Evolutionary conservation across 2,113 vertebrate genomes (phyloP), one percentile per base, ranked within the genome.

Genomic region (Lagopus muta): DNA sequence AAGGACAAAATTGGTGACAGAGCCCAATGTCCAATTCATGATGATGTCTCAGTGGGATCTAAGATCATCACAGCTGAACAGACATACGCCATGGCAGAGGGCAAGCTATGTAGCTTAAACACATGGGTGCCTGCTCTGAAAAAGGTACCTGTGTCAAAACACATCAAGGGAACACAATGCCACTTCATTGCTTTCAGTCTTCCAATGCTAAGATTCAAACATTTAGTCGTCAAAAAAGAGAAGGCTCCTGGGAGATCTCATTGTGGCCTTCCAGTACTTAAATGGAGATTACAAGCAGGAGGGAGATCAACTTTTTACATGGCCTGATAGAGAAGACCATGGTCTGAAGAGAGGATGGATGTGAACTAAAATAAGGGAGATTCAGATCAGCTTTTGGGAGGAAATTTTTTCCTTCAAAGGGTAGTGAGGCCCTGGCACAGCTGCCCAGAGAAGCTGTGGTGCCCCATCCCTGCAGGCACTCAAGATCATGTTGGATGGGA

Each of bases 71-170:
- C 28, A 54, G 27, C 30, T 25, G 25, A 47, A 54, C 24, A 42
- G 28, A 20, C 15, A 16, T n/a, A 52, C 13, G 5, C 13, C 32
- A 25, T 0, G 55, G 21, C 15, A 55, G 74, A 85, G 22, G 13
- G 21, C 8, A 75, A 52, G 3, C 18, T 25, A 4, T 5, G 8
- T 11, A 20, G 20, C 22, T 72, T 19, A 40, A 1, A 55, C 4
- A 32, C 42, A 71, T 8, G 28, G 10, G 13, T 8, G 61, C 34
- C 28, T 45, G 21, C 54, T 45, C 50, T 36, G 65, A 81, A 95
- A 76, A 25, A 1, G 50, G 18, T 34, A 54, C n/a, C 25, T 65
- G 5, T 54, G 36, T 57, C 81, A 34, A 20, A 0, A 0, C 3
- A 17, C 22, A 22, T 66, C 10, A 45, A 61, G 27, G 36, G 52